phyloP scores from a whole-genome alignment of 2,113 vertebrate species.

The Pipra filicauda region DNA sequence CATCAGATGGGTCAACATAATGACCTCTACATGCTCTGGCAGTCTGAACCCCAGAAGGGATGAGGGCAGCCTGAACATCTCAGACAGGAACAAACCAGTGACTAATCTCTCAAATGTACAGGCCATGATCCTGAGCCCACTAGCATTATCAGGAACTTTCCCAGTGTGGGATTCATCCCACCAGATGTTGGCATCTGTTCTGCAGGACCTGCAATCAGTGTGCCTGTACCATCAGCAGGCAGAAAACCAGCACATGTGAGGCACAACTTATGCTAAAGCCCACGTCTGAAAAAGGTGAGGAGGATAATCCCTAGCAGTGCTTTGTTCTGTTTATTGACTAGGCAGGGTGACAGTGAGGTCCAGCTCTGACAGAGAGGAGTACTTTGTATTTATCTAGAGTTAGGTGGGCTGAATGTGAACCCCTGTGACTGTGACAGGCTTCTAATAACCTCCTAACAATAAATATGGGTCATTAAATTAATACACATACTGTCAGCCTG shows the following conservation, averaged over 20 bases:
- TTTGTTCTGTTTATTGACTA: background rate
- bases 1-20: background rate
- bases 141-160: background rate
- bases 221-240: background rate
- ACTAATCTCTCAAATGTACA: background rate
- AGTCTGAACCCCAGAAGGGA: background rate
- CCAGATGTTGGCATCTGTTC: background rate
- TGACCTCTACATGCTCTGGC: background rate
- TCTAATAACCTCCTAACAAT: background rate
- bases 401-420: background rate
- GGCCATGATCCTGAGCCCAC: background rate
- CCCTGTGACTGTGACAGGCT: background rate
- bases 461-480: background rate
- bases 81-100: background rate
- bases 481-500: background rate
- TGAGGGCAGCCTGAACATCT: background rate
- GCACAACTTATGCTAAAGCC: background rate
- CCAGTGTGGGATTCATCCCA: rapidly evolving
- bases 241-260: background rate
- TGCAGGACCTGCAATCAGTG: background rate
- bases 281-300: background rate
- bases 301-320: background rate
- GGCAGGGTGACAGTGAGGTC: background rate
- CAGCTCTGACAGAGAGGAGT: background rate
- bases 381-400: background rate